These are phyloP conservation scores for Mastacembelus armatus DNA, from an alignment of 2,797 vertebrate genomes.

Conservation along the genomic window DNA sequence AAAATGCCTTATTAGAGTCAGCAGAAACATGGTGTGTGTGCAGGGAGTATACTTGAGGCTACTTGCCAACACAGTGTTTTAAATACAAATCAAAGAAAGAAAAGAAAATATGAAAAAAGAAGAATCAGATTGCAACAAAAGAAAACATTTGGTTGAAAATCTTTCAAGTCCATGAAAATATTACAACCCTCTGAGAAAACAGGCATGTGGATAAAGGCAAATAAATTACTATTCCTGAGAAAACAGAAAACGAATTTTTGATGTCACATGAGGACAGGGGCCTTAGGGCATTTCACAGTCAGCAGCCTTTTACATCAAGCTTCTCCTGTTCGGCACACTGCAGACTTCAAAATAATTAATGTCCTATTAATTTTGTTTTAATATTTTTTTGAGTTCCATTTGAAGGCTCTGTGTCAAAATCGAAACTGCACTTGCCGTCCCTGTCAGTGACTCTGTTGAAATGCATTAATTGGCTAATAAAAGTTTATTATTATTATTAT, in stretches of 20 bases:
- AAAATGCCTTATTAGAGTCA: not conserved
- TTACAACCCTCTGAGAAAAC: not conserved
- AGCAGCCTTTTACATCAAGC: conserved; percentile 1
- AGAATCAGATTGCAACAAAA: not conserved
- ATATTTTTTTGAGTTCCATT: conserved; percentile 11
- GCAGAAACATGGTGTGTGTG: not conserved
- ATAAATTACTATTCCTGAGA: not conserved
- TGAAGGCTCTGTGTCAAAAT: not conserved
- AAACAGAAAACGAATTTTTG: not conserved
- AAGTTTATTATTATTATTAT: not conserved
- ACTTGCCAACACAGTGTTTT: not conserved
- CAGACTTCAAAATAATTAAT: conserved; percentile 24
- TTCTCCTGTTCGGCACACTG: conserved; percentile 3
- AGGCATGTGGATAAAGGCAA: not conserved
- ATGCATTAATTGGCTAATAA: not conserved
- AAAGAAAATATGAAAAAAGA: too few species aligned
- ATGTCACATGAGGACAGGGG: not conserved
- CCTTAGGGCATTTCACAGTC: conserved; percentile 11
- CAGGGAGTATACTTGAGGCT: not conserved
- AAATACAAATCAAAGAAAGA: conserved; percentile 1
- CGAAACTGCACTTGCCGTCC: not conserved
- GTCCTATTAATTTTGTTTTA: not conserved
- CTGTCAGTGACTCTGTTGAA: not conserved
- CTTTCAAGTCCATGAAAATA: not conserved
- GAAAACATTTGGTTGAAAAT: not conserved